Evolutionary conservation across 2,888 invertebrate species (phyloP).

Genomic region (Ornithoptera priamus): DNA sequence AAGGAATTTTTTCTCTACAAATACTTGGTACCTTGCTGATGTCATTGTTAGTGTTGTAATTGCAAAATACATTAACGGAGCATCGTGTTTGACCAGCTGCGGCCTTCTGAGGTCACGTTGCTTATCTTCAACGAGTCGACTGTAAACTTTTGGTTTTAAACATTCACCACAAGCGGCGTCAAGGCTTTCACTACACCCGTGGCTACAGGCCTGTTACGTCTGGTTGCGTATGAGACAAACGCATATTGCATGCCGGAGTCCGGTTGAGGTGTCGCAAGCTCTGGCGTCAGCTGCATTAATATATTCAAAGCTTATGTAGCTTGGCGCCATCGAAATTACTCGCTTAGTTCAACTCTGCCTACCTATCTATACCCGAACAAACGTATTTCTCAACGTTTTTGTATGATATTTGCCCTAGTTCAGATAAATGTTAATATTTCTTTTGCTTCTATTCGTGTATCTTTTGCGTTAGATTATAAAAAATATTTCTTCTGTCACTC

Average conservation of each 20-base stretch:
- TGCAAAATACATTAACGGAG: conserved; percentile 47
- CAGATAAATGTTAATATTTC: not conserved
- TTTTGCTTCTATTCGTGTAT: not conserved
- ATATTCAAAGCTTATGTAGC: conserved; percentile 54
- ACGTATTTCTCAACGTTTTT: conserved; percentile 4
- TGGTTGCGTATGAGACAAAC: conserved; percentile 42
- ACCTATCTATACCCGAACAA: conserved; percentile 3
- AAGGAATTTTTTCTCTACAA: conserved; percentile 16
- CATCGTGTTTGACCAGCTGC: conserved; percentile 66
- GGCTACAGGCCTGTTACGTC: conserved; percentile 31
- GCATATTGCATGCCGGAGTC: conserved; percentile 58
- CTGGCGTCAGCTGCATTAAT: conserved; percentile 60
- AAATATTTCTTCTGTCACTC: too few species aligned
- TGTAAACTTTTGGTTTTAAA: conserved; percentile 36
- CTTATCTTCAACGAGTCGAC: conserved; percentile 43
- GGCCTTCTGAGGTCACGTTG: conserved; percentile 67
- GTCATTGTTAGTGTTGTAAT: conserved; percentile 62
- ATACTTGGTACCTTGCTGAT: conserved; percentile 48
- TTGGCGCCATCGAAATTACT: conserved; percentile 51
- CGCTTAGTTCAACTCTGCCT: conserved; percentile 28
- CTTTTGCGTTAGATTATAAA: not conserved
- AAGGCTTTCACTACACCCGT: conserved; percentile 40
- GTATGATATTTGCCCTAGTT: not conserved
- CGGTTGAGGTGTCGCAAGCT: conserved; percentile 63
- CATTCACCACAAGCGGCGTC: conserved; percentile 27